Percentiles rank a stretch among this genome's conserved stretches.
Evolutionary conservation across 2,113 vertebrate species (phyloP).

Genomic region (Aphyosemion australe): DNA sequence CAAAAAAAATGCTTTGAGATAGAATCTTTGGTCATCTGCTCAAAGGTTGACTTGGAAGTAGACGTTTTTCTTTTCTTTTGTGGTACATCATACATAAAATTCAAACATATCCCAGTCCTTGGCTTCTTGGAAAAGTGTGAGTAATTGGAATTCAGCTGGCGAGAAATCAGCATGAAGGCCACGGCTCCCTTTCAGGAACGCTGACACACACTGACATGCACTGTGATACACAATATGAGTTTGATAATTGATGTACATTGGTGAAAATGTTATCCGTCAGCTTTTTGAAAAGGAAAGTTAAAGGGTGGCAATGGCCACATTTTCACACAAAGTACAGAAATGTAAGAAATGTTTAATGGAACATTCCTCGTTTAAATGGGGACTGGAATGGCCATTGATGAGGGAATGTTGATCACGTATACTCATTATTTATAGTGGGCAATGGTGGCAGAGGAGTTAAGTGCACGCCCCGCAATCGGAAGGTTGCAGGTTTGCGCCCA

Average conservation of each 20-base stretch:
- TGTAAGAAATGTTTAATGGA: not conserved
- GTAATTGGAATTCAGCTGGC: slow-evolving; percentile 5
- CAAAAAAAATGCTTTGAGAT: not conserved
- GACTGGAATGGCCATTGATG: not conserved
- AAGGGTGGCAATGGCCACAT: not conserved
- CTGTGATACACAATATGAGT: not conserved
- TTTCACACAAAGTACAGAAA: not conserved
- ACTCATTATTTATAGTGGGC: not conserved
- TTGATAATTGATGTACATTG: not conserved
- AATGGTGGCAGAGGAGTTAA: no score
- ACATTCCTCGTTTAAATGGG: not conserved
- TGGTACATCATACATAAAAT: not conserved
- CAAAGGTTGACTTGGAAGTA: not conserved
- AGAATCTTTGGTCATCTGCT: not conserved
- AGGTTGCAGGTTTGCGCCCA: no score
- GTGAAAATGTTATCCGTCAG: not conserved
- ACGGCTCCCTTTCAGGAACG: not conserved
- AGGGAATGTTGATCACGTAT: not conserved
- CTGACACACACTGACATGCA: not conserved
- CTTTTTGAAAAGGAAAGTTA: no score
- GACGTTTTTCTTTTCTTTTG: not conserved
- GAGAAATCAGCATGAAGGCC: not conserved
- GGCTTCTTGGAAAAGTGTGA: not conserved
- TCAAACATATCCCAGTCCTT: not conserved
- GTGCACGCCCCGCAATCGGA: no score